Evolutionary conservation across 1,140 invertebrate genomes (phyloP), one percentile per base, ranked within the genome.

Genomic region (Neodiprion pinetum): DNA sequence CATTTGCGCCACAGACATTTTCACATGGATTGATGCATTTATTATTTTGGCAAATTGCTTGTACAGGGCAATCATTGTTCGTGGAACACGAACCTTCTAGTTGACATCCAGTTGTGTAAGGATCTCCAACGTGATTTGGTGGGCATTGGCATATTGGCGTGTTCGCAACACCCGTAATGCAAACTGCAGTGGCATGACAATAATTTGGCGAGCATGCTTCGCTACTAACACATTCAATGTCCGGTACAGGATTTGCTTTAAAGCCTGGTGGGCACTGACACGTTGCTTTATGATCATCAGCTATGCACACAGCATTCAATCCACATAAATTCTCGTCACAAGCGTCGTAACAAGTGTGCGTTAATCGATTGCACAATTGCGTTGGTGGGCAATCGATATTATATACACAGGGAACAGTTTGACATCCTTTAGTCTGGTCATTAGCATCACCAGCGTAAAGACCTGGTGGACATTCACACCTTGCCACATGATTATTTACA

Each of bases 201-300:
- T 94, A 94, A 83, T 94, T 94, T 1, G 94, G 91, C 77, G 91
- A 91, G 82, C 96, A 97, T 47, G 89, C 86, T 76, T 94, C 91
- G 5, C 92, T 82, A 67, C 91, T 90, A 47, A 90, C 88, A 81
- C 96, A 97, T 80, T 94, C 93, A 11, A 96, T 91, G 75, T 97
- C 95, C 1, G 96, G 91, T 9, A 94, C 84, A 1, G 96, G 95
- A 86, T 96, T 94, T 0, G 94, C 91, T 81, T 90, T 90, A 80
- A 92, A 95, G 1, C 96, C 96, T 17, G 93, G 92, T 28, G 95
- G 95, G 84, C 96, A 98, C 81, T 95, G 93, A 80, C 96, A 98
- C 3, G 91, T 91, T 2, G 93, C 91, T 80, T 91, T 92, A 82
- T 96, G 95, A 81, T 95, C 93, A 83, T 96, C 95, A 11, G 95